A percentile compares a stretch with the other conserved stretches of the same genome.
These are phyloP conservation scores for Tinamus guttatus DNA, from an alignment of 2,113 vertebrate genomes.

Conservation along the genomic window DNA sequence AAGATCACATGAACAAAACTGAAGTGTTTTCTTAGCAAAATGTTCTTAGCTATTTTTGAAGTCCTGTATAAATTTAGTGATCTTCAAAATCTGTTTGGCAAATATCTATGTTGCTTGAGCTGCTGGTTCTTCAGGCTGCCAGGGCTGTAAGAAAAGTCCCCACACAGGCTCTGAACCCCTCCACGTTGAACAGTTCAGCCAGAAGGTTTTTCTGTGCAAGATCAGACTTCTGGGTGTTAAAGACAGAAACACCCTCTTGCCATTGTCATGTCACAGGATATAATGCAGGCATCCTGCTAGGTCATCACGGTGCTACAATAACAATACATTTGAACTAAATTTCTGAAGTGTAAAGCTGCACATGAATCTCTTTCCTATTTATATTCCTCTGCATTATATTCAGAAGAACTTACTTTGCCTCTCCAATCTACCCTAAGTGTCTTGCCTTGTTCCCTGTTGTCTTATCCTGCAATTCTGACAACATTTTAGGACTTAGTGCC, in stretches of 20 bases:
- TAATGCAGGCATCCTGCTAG: neutral
- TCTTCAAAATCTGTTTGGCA: neutral
- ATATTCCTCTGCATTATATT: neutral
- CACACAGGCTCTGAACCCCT: neutral
- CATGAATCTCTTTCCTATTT: neutral
- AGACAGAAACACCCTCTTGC: neutral
- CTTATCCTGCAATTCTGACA: neutral
- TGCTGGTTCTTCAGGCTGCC: neutral
- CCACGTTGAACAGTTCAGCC: neutral
- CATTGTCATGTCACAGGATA: neutral
- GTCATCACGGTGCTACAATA: neutral
- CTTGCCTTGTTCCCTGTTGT: neutral
- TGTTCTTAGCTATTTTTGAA: neutral
- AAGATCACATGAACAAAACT: neutral
- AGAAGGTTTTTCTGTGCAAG: neutral
- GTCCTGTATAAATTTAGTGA: neutral
- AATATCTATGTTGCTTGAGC: neutral
- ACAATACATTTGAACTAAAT: neutral
- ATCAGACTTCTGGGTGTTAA: neutral
- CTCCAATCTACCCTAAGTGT: neutral
- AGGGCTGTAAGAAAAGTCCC: neutral
- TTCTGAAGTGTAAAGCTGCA: neutral
- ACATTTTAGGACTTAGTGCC: neutral
- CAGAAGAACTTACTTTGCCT: neutral
- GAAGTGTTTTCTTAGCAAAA: neutral